A percentile compares a stretch with the other conserved stretches of the same genome.
These are phyloP conservation scores for Threskiornis aethiopicus DNA, from an alignment of 2,797 vertebrate species.

Conservation along the genomic window DNA sequence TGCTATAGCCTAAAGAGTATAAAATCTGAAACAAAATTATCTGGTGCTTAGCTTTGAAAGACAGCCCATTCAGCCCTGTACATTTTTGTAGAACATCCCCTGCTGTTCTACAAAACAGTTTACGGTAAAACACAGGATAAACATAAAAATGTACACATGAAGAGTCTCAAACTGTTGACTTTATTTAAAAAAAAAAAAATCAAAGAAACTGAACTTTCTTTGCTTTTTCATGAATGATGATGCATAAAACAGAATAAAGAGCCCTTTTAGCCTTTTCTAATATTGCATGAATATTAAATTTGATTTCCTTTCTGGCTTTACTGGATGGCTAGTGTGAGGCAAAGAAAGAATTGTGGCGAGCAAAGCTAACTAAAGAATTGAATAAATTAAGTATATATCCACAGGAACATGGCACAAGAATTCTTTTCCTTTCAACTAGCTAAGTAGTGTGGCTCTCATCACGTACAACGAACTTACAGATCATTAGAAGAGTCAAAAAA, in stretches of 20 bases:
- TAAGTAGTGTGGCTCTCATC: not conserved
- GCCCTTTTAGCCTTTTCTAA: not conserved
- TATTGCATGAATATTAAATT: not conserved
- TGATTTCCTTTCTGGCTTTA: not conserved
- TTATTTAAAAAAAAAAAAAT: not conserved
- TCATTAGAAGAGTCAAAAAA: not conserved
- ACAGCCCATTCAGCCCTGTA: not conserved
- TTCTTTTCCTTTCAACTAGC: not conserved
- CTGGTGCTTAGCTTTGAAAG: not conserved
- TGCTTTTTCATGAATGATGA: not conserved
- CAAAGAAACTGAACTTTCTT: not conserved
- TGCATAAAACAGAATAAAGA: not conserved
- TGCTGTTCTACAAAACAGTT: not conserved
- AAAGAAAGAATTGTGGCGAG: not conserved
- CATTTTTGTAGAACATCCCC: not conserved
- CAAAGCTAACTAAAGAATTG: not conserved
- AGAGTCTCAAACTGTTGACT: not conserved
- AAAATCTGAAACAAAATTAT: not conserved
- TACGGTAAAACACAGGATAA: not conserved
- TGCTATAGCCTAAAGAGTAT: not conserved
- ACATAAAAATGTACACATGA: not conserved
- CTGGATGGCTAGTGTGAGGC: not conserved
- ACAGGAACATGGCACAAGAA: fast-evolving
- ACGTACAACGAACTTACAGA: not conserved
- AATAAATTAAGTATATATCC: not conserved